A percentile compares a stretch with the other conserved stretches of the same genome.
These are phyloP conservation scores for Mythimna loreyi DNA, from an alignment of 2,888 invertebrate species.

Conservation along the genomic window DNA sequence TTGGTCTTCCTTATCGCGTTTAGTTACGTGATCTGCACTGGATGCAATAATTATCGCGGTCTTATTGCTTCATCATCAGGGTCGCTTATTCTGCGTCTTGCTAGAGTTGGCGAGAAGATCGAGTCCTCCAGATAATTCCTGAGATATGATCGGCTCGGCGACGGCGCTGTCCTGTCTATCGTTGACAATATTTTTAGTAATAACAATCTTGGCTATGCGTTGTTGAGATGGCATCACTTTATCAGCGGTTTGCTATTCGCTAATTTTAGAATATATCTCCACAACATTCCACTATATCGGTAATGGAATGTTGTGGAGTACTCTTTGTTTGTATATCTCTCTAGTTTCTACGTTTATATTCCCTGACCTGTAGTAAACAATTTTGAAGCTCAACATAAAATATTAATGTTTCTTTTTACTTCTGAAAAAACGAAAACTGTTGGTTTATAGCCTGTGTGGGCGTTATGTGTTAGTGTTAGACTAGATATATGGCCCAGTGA, in stretches of 20 bases:
- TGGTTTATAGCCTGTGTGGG: slow-evolving; percentile 47
- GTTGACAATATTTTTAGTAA: slow-evolving; percentile 78
- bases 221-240: slow-evolving; percentile 74
- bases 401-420: slow-evolving; percentile 27
- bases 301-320: slow-evolving; percentile 68
- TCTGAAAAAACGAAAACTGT: slow-evolving; percentile 44
- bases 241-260: slow-evolving; percentile 75
- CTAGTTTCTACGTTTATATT: slow-evolving; percentile 28
- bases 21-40: slow-evolving; percentile 42
- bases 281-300: slow-evolving; percentile 30
- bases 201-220: slow-evolving; percentile 73
- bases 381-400: neutral
- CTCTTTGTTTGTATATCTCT: slow-evolving; percentile 59
- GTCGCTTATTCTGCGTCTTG: slow-evolving; percentile 42
- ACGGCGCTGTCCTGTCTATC: slow-evolving; percentile 67
- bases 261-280: slow-evolving; percentile 73
- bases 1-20: slow-evolving; percentile 57
- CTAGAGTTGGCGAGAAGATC: slow-evolving; percentile 39
- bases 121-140: slow-evolving; percentile 65
- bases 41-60: slow-evolving; percentile 38
- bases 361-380: slow-evolving; percentile 33
- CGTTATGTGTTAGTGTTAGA: slow-evolving; percentile 50
- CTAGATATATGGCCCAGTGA: slow-evolving; percentile 65
- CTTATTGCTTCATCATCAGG: slow-evolving; percentile 49
- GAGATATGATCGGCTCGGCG: slow-evolving; percentile 71